Percentiles rank a stretch among this genome's conserved stretches.
These are phyloP conservation scores for Eupithecia vulgata DNA, from an alignment of 2,888 invertebrate species.

Conservation along the genomic window DNA sequence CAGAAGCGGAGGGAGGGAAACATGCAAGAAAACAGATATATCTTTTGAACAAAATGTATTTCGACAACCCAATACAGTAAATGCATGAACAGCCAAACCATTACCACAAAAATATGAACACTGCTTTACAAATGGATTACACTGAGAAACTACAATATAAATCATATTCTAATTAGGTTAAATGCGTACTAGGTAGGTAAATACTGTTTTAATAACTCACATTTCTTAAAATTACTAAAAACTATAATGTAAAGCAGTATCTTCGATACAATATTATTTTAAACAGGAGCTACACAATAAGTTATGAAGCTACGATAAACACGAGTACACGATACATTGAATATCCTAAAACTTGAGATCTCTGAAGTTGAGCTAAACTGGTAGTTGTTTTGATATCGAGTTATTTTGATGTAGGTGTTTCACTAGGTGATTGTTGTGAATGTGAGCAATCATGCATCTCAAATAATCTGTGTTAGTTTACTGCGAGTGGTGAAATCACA, in stretches of 20 bases:
- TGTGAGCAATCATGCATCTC: constrained; percentile 1
- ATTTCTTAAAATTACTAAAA: constrained; percentile 15
- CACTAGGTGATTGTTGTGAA: neutral
- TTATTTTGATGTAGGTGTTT: constrained; percentile 7
- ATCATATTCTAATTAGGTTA: constrained; percentile 6
- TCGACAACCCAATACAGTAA: constrained; percentile 76
- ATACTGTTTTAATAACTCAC: constrained; percentile 8
- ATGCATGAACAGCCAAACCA: constrained; percentile 73
- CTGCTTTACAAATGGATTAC: constrained; percentile 50
- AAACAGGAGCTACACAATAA: constrained; percentile 60
- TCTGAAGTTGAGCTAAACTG: neutral
- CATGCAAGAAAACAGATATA: constrained; percentile 82
- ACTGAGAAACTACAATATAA: neutral
- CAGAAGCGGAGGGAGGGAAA: constrained; percentile 62
- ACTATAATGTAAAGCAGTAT: constrained; percentile 54
- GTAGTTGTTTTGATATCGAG: neutral
- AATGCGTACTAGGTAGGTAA: constrained; percentile 24
- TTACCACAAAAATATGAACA: constrained; percentile 56
- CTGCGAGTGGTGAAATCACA: neutral
- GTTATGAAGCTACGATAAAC: constrained; percentile 64
- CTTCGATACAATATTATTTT: constrained; percentile 54
- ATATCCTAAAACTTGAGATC: constrained; percentile 11
- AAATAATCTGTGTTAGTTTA: neutral
- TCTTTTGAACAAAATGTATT: constrained; percentile 75
- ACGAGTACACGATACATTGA: constrained; percentile 47